A percentile compares a stretch with the other conserved stretches of the same genome.
These are phyloP conservation scores for Urophycis tenuis DNA, from an alignment of 2,797 vertebrate species.

Conservation along the genomic window DNA sequence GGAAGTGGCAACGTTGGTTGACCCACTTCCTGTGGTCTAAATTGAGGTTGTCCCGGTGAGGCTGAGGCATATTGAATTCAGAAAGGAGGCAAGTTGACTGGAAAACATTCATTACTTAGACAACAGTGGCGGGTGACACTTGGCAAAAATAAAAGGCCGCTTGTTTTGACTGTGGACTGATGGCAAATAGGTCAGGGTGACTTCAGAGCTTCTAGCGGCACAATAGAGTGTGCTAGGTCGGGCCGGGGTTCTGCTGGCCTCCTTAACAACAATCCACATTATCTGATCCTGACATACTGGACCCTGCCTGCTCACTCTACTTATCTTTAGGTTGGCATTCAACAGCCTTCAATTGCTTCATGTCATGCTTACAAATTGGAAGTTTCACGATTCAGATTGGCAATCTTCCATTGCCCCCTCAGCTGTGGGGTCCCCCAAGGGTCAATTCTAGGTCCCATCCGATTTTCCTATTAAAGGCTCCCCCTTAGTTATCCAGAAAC, in stretches of 20 bases:
- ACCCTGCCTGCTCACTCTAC: not conserved
- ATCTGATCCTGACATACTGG: not conserved
- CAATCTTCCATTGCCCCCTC: not conserved
- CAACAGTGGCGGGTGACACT: slow-evolving; percentile 27
- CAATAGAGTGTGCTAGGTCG: slow-evolving; percentile 27
- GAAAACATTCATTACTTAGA: slow-evolving; percentile 2
- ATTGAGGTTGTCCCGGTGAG: slow-evolving; percentile 50
- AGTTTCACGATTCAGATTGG: not conserved
- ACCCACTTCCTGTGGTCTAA: slow-evolving; percentile 56
- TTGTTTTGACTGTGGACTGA: slow-evolving; percentile 19
- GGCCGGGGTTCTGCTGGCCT: slow-evolving; percentile 10
- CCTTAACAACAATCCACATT: not conserved
- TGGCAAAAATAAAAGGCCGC: slow-evolving; percentile 25
- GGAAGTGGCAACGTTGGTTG: slow-evolving; percentile 34
- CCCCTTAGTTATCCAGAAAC: not conserved
- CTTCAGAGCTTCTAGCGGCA: slow-evolving; percentile 13
- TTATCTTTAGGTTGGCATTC: not conserved
- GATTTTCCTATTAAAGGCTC: not conserved
- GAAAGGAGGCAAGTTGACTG: slow-evolving; percentile 28
- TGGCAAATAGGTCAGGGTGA: not conserved
- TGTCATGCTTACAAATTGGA: not conserved
- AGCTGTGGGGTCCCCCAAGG: not conserved
- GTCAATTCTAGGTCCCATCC: not conserved
- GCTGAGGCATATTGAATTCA: slow-evolving; percentile 22
- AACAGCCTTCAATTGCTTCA: too few species aligned